phyloP scores from a whole-genome alignment of 2,888 invertebrate genomes.

The Pseudoips prasinana region DNA sequence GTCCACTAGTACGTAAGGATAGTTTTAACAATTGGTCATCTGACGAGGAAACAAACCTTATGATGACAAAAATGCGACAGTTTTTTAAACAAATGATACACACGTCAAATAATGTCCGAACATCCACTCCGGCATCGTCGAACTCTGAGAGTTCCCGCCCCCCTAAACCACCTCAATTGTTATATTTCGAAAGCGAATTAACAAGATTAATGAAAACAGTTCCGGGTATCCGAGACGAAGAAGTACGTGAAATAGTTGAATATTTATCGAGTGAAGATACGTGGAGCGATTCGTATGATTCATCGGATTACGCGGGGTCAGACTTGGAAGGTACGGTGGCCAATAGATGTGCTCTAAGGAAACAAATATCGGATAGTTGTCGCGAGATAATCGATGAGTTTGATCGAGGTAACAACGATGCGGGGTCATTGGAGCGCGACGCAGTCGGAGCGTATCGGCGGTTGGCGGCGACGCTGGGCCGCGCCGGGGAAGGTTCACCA shows the following conservation, averaged over 20 bases:
- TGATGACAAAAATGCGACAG: slow-evolving; percentile 97
- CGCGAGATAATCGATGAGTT: slow-evolving; percentile 94
- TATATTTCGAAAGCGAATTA: slow-evolving; percentile 94
- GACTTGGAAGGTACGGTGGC: slow-evolving; percentile 88
- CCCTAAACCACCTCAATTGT: slow-evolving; percentile 91
- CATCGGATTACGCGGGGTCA: slow-evolving; percentile 94
- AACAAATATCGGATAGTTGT: slow-evolving; percentile 94
- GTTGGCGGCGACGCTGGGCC: slow-evolving; percentile 91
- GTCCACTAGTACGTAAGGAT: slow-evolving; percentile 89
- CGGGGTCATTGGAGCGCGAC: slow-evolving; percentile 84
- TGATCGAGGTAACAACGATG: slow-evolving; percentile 86
- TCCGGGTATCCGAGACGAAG: slow-evolving; percentile 94
- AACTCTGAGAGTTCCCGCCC: slow-evolving; percentile 84
- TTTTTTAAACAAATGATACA: slow-evolving; percentile 96
- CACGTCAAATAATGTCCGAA: slow-evolving; percentile 78
- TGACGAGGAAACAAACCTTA: slow-evolving; percentile 95
- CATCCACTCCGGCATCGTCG: slow-evolving; percentile 79
- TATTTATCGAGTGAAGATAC: slow-evolving; percentile 96
- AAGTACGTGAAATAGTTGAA: slow-evolving; percentile 95
- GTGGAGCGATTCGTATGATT: slow-evolving; percentile 96
- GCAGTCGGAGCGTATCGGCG: slow-evolving; percentile 94
- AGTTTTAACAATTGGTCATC: slow-evolving; percentile 97
- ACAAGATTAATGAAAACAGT: slow-evolving; percentile 96
- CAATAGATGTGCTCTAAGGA: slow-evolving; percentile 87
- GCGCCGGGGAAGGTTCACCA: slow-evolving; percentile 87